Percentiles rank a stretch among this genome's conserved stretches.
phyloP scores from a whole-genome alignment of 2,797 vertebrate genomes.

The Crypturellus tataupa region DNA sequence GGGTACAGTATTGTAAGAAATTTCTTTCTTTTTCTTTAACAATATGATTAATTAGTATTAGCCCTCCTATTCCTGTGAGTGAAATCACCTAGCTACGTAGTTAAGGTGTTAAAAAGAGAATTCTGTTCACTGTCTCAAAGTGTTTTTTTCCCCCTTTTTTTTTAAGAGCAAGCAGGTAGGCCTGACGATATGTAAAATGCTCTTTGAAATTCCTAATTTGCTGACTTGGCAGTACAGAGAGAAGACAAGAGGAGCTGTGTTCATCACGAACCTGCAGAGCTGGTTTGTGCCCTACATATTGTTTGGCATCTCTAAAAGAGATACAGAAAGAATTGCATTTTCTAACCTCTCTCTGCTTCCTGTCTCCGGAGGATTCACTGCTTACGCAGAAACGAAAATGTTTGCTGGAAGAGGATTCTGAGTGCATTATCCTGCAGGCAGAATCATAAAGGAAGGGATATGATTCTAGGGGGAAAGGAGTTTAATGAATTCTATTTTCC shows the following conservation, averaged over 20 bases:
- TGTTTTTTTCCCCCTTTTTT: not conserved
- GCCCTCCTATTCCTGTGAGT: not conserved
- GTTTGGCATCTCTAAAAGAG: not conserved
- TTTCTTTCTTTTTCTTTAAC: not conserved
- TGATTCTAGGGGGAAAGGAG: not conserved
- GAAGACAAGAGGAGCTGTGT: not conserved
- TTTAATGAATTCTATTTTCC: not conserved
- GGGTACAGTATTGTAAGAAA: not conserved
- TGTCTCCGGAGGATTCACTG: conserved; percentile 8
- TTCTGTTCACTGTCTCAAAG: not conserved
- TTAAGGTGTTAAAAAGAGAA: not conserved
- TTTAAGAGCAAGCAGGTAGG: not conserved
- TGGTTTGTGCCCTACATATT: not conserved
- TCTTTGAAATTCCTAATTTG: not conserved
- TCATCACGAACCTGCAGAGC: not conserved
- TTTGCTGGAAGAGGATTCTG: conserved; percentile 1
- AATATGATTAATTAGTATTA: not conserved
- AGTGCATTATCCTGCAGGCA: not conserved
- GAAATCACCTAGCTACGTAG: not conserved
- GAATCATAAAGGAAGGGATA: not conserved
- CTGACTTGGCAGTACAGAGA: not conserved
- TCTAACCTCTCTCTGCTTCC: not conserved
- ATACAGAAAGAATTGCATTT: conserved; percentile 24
- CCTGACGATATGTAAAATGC: not conserved
- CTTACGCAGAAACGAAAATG: not conserved